Conservation (phyloP, 2,113 vertebrate species). For the Pithys albifrons region DNA sequence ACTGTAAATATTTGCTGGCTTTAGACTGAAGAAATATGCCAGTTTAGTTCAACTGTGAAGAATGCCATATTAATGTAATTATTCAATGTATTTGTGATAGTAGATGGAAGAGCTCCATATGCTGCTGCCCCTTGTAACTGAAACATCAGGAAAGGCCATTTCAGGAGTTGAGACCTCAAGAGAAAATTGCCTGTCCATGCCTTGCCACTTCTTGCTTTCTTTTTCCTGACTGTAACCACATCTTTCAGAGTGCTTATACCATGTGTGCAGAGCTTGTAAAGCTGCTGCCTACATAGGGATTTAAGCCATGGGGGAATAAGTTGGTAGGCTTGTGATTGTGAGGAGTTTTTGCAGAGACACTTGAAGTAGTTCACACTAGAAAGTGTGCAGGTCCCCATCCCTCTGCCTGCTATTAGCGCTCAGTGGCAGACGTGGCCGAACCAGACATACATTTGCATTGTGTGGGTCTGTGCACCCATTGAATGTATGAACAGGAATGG, state of each 20-base stretch:
- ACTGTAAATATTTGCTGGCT: background rate
- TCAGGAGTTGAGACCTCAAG: background rate
- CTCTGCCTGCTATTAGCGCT: rapidly evolving
- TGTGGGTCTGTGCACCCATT: background rate
- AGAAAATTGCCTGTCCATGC: background rate
- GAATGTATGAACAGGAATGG: background rate
- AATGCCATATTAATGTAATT: background rate
- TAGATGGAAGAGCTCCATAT: background rate
- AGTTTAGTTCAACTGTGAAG: background rate
- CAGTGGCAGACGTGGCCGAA: background rate
- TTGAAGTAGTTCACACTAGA: background rate
- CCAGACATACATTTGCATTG: background rate
- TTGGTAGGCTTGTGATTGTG: background rate
- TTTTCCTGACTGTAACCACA: background rate
- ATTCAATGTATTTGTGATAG: background rate
- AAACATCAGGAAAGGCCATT: background rate
- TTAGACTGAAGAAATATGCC: background rate
- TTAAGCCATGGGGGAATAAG: background rate
- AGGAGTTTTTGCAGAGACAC: background rate
- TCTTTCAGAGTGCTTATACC: background rate
- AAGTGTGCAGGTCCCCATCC: too few relatives aligned
- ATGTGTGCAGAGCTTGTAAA: background rate
- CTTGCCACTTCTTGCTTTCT: background rate
- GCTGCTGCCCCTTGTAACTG: background rate
- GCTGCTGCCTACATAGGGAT: rapidly evolving